Conservation (phyloP, 2,113 vertebrate species). For the Hippocampus abdominalis region DNA sequence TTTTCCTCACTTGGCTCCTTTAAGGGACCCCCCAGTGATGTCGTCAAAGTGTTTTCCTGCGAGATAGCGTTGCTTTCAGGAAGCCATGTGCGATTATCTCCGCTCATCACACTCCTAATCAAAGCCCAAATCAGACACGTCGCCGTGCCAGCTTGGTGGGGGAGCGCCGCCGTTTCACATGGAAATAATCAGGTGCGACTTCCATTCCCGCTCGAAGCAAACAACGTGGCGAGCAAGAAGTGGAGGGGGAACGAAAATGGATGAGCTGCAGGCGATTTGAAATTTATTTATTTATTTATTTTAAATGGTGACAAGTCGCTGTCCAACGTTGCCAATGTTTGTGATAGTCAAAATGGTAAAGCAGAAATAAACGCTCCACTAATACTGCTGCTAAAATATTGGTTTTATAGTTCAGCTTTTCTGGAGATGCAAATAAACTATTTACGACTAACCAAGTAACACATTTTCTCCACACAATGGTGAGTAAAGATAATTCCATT, state of each 20-base stretch:
- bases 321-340: background rate
- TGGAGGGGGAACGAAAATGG: background rate
- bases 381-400: no score
- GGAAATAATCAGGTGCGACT: constrained; percentile 6
- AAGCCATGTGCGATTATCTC: constrained; percentile 1
- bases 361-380: no score
- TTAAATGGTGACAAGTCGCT: background rate
- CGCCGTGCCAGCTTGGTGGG: background rate
- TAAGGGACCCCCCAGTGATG: constrained; percentile 3
- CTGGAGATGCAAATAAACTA: no score
- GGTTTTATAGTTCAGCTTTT: no score
- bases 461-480: no score
- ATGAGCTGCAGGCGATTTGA: background rate
- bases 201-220: background rate
- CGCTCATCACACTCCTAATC: background rate
- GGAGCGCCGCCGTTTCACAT: background rate
- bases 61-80: background rate
- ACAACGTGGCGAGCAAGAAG: background rate
- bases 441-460: no score
- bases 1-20: background rate
- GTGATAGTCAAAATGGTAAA: background rate
- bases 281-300: background rate
- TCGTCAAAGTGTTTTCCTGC: constrained; percentile 8
- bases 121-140: constrained; percentile 1
- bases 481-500: no score